Base-by-base conservation (phyloP, 1,140 invertebrate species). In the Lasioglossum albipes region DNA sequence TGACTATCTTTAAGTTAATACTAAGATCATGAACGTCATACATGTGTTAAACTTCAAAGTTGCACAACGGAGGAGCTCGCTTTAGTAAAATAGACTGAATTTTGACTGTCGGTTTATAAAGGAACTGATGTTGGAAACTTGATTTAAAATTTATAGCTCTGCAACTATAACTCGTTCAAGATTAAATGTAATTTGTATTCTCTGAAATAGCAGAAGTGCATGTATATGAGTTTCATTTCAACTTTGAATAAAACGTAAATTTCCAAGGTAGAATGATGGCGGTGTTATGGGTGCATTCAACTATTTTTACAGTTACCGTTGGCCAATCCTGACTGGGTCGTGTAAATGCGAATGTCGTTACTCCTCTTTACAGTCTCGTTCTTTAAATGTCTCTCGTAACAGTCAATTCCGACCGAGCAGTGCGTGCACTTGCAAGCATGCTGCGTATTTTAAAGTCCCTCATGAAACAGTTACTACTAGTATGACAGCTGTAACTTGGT, bases 351-450 rank as follows among this genome's bases (percentile, higher is more conserved):
- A 59, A 42, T 5, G 49, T 13, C n/a, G 74, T 76, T 76, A 36
- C 36, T 13, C 36, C 18, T 69, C 57, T 77, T 77, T 70, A 77
- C 54, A 77, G 45, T 42, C 75, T n/a, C 75, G 7, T 62, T 41
- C 12, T 52, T 77, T 36, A 61, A 49, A 61, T 18, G 41, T 31
- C 22, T 22, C 18, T 16, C 22, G 64, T 36, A 61, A 76, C 49
- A 45, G 74, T 68, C 52, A 59, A 69, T 69, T 76, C 9, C 45
- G 16, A 45, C 9, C 64, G n/a, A 45, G 20, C 18, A 7, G 54
- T 9, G 31, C n/a, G n/a, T 64, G 22, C 45, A 12, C 54, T 49
- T n/a, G 41, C 9, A 62, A 31, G 54, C 59, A 27, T 22, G 52
- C 6, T 36, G 18, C 4, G 66, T 42, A 31, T 61, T 69, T 70